These are phyloP conservation scores for Prinia subflava DNA, from an alignment of 2,113 vertebrate species.

Conservation along the genomic window DNA sequence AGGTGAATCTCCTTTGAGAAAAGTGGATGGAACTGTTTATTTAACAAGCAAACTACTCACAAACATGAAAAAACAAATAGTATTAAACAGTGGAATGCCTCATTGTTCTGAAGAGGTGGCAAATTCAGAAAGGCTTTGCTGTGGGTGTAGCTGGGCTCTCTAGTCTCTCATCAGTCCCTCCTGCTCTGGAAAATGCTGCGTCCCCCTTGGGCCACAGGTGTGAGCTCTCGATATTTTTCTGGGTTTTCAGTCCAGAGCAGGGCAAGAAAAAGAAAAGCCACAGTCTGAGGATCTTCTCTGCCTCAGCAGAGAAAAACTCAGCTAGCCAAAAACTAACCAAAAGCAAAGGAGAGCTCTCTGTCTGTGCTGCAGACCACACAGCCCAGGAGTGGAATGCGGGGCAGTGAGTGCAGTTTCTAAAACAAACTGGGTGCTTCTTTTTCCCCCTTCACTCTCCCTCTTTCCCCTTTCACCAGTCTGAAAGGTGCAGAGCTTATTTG, in stretches of 20 bases:
- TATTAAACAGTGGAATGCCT: neutral
- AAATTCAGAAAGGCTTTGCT: neutral
- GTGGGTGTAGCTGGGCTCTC: fast-evolving
- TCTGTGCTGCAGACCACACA: neutral
- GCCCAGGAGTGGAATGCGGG: fast-evolving
- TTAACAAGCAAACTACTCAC: neutral
- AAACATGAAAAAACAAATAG: neutral
- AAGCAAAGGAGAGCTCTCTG: neutral
- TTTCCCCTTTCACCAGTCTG: neutral
- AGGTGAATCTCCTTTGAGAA: neutral
- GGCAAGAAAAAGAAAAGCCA: neutral
- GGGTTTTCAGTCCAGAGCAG: neutral
- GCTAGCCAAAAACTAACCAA: neutral
- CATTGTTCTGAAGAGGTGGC: neutral
- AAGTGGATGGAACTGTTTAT: neutral
- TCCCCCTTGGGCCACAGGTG: neutral
- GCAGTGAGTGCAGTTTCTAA: neutral
- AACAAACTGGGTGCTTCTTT: fast-evolving
- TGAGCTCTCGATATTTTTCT: neutral
- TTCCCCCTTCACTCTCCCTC: neutral
- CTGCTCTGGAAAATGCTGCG: neutral
- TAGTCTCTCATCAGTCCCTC: neutral
- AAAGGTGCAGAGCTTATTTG: neutral
- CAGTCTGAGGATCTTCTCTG: neutral
- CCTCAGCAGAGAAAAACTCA: neutral